Evolutionary conservation across 1,140 invertebrate genomes (phyloP), one percentile per base, ranked within the genome.

Genomic region (Papilio aristodemus): DNA sequence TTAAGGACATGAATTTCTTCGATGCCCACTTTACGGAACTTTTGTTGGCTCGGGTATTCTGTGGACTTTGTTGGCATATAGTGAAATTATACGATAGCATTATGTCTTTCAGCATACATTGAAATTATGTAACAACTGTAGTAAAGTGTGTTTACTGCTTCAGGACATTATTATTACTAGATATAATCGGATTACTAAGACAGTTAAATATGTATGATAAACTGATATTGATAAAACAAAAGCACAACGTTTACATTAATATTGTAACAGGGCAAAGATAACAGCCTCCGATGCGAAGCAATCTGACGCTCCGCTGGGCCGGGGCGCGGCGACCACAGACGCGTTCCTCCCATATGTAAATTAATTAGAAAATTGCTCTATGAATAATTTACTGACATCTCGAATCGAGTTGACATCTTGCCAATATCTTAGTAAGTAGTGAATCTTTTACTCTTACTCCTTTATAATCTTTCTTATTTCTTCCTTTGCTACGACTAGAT

Each of bases 391-490:
- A 50, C 17, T 54, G 46, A 54, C 46, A 10, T 54, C 27, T 32
- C 19, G 17, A 14, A 54, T 54, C 10, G 9, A 54, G 22, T 54
- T 22, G 22, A 10, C 10, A 13, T 25, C 22, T 8, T 54, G 22
- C 11, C 0, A 13, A 22, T 22, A 10, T 4, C 43, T 46, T 54
- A 25, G 6, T 22, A 4, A 17, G 41, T 43, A 22, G 71, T 46
- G 37, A 67, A 62, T 66, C 46, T 50, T 22, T 62, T 71, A 76
- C 72, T 79, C 68, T 76, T 19, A 8, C 7, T 17, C 8, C 9
- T 9, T 46, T 54, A 10, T 22, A 10, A 2, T 32, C 27, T 6
- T 32, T 32, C 27, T 32, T 32, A 32, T 3, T 32, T 32, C 27
- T 32, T 32, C n/a, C n/a, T n/a, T n/a, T n/a, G n/a, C n/a, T n/a